Evolutionary conservation across 92 coral and sea anemone genomes (phyloP).

Genomic region (Zoanthus gigantus): DNA sequence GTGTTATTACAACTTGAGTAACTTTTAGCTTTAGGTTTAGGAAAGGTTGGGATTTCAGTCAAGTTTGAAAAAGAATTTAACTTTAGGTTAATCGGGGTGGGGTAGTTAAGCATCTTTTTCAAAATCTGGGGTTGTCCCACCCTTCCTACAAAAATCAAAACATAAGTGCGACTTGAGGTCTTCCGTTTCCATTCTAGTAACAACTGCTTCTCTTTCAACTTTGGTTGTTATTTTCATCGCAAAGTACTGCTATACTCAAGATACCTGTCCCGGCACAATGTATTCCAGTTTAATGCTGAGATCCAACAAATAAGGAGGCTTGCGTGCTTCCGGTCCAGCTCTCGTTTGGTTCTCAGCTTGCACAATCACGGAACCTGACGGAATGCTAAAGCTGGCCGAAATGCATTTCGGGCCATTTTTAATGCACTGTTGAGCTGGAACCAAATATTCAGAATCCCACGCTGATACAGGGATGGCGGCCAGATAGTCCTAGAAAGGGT

Average conservation of each 20-base stretch:
- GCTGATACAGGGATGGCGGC: constrained; percentile 71
- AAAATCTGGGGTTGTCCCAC: no score
- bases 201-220: neutral
- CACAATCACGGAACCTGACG: constrained; percentile 65
- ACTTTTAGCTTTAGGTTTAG: no score
- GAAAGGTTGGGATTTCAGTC: no score
- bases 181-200: neutral
- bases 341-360: constrained; percentile 76
- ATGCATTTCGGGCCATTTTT: constrained; percentile 75
- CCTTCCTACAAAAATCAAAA: no score
- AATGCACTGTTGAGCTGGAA: constrained; percentile 88
- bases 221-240: neutral
- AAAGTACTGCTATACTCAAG: neutral
- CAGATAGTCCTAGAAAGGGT: constrained; percentile 74
- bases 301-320: constrained; percentile 75
- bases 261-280: constrained; percentile 75
- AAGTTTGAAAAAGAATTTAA: no score
- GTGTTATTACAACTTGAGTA: no score
- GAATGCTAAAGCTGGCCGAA: constrained; percentile 61
- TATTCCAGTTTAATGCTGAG: constrained; percentile 77
- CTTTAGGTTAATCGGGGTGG: no score
- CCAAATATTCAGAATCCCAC: constrained; percentile 75
- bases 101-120: no score
- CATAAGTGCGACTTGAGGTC: no score
- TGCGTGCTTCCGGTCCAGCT: constrained; percentile 67